Percentiles rank a stretch among this genome's conserved stretches.
phyloP scores from a whole-genome alignment of 2,888 invertebrate species.

The Cheilosia scutellata region DNA sequence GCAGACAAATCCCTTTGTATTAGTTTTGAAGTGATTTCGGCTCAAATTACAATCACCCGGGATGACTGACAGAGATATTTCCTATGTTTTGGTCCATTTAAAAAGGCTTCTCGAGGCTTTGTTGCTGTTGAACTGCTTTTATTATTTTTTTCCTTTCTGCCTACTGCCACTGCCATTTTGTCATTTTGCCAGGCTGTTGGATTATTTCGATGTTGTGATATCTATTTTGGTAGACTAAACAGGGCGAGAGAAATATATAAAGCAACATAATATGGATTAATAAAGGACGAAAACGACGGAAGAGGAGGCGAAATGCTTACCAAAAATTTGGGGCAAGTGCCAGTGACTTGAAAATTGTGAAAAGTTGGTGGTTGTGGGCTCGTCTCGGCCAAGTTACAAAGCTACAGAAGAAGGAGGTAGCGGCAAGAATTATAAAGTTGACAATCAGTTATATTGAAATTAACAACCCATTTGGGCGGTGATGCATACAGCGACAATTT shows the following conservation, averaged over 20 bases:
- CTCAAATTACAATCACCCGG: constrained; percentile 68
- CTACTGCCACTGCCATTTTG: constrained; percentile 59
- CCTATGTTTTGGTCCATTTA: constrained; percentile 48
- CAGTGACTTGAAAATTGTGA: constrained; percentile 68
- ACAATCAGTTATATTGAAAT: constrained; percentile 75
- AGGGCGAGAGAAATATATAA: constrained; percentile 50
- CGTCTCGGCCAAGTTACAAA: constrained; percentile 34
- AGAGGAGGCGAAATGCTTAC: constrained; percentile 42
- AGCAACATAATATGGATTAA: constrained; percentile 67
- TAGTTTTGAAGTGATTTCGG: constrained; percentile 74
- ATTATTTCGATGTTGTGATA: constrained; percentile 75
- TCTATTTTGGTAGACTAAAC: constrained; percentile 70
- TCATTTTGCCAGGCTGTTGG: constrained; percentile 74
- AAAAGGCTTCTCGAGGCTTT: constrained; percentile 60
- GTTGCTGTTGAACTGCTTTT: constrained; percentile 36
- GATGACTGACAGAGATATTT: constrained; percentile 58
- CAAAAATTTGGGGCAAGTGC: constrained; percentile 73
- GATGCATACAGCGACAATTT: constrained; percentile 70
- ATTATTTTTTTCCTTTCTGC: constrained; percentile 20
- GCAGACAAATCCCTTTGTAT: constrained; percentile 68
- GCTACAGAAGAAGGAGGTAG: background rate
- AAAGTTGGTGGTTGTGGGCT: constrained; percentile 45
- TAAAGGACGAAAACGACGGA: constrained; percentile 52
- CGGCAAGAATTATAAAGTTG: constrained; percentile 46
- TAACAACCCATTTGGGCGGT: constrained; percentile 73